Evolutionary conservation across 1,140 invertebrate species (phyloP).

Genomic region (Drosophila neocordata): DNA sequence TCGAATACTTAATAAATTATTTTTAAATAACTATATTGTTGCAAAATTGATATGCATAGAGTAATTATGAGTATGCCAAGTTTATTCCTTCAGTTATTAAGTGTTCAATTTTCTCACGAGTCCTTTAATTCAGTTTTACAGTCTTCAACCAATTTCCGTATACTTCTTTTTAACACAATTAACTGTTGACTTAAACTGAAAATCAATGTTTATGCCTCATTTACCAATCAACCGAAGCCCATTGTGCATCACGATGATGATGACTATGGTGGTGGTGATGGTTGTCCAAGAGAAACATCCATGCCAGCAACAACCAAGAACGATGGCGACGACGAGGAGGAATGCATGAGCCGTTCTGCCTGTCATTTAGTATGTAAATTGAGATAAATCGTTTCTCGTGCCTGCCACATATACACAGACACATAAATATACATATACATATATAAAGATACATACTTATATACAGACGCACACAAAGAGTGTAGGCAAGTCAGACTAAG

Average conservation of each 20-base stretch:
- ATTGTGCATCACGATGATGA: constrained; percentile 33
- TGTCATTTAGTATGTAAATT: constrained; percentile 81
- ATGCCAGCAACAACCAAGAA: constrained; percentile 6
- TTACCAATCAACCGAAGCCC: constrained; percentile 57
- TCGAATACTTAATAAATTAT: not conserved
- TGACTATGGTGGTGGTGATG: constrained; percentile 9
- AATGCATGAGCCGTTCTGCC: constrained; percentile 71
- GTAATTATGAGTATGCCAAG: not conserved
- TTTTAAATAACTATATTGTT: not conserved
- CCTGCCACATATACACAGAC: constrained; percentile 59
- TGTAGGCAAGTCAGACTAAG: constrained; percentile 24
- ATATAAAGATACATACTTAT: not conserved
- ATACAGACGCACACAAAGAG: constrained; percentile 17
- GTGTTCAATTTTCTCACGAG: constrained; percentile 10
- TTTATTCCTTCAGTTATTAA: not conserved
- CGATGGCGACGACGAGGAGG: constrained; percentile 45
- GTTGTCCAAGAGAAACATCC: constrained; percentile 30
- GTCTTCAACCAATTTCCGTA: constrained; percentile 37
- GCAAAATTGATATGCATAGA: not conserved
- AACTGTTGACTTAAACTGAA: constrained; percentile 73
- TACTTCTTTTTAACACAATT: constrained; percentile 60
- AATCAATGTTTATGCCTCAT: constrained; percentile 72
- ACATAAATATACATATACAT: constrained; percentile 17
- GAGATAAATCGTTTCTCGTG: constrained; percentile 80
- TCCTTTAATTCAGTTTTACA: constrained; percentile 20